Evolutionary conservation across 2,888 invertebrate species (phyloP), one percentile per base, ranked within the genome.

Genomic region (Drosophila rubida): DNA sequence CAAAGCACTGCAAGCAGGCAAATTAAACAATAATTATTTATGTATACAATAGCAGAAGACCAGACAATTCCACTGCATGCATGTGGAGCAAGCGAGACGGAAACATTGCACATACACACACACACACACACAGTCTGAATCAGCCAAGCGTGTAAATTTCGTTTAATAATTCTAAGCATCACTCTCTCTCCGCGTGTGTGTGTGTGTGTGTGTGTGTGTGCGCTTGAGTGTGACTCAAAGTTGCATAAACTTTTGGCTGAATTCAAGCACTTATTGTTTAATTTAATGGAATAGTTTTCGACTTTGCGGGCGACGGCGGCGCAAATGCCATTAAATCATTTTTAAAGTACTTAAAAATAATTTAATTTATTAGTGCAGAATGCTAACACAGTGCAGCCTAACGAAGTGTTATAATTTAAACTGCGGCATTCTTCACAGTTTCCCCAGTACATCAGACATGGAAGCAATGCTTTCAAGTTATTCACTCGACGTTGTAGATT

Each of bases 1-100:
- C 65, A 78, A 60, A 71, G 60, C 53, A 51, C 19, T 27, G 61
- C 50, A 67, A 27, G 63, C 68, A 44, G 64, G 69, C 87, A 84
- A 82, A 87, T 82, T 81, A 81, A 85, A 85, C 76, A 73, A 87
- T 82, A 78, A 82, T 85, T 78, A 87, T 84, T 80, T 82, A 75
- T 68, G 46, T 61, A 53, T 61, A 64, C 75, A 75, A 80, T 78
- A 72, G 66, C 65, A 71, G 72, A 61, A 72, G 70, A 66, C 39
- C 67, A 61, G 63, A 50, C 63, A 67, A 48, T 53, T 63, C 57
- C 32, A 27, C 51, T 63, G 55, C 49, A 55, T 63, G 55, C 49
- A 57, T 57, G 45, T 63, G 57, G 54, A 39, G 72, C 65, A 44
- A 66, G 35, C 64, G 48, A 70, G 67, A 50, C 42, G 45, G 64